These are phyloP conservation scores for Ectemnius continuus DNA, from an alignment of 2,888 invertebrate genomes.

Conservation along the genomic window DNA sequence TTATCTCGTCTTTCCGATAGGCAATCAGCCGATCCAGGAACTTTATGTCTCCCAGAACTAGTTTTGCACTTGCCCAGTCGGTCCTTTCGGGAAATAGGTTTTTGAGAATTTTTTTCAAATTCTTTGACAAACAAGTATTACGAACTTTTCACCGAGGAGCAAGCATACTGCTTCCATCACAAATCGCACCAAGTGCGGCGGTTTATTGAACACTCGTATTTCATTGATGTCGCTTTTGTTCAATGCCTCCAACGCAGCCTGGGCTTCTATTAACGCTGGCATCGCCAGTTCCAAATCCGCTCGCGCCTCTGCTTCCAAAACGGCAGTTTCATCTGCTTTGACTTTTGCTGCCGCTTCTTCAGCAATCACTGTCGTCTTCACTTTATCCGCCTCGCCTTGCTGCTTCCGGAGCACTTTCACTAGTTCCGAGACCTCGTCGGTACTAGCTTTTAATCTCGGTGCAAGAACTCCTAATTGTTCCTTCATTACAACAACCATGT, in stretches of 20 bases:
- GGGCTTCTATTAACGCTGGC: constrained; percentile 91
- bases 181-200: constrained; percentile 90
- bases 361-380: constrained; percentile 87
- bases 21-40: constrained; percentile 90
- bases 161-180: constrained; percentile 96
- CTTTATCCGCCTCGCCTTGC: constrained; percentile 89
- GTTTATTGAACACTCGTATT: constrained; percentile 92
- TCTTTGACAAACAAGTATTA: constrained; percentile 34
- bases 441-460: constrained; percentile 88
- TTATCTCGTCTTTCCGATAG: constrained; percentile 92
- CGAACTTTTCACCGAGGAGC: constrained; percentile 88
- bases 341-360: constrained; percentile 92
- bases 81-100: constrained; percentile 80
- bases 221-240: constrained; percentile 96
- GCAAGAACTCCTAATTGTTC: constrained; percentile 89
- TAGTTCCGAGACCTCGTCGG: constrained; percentile 86
- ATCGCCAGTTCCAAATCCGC: constrained; percentile 90
- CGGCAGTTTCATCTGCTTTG: constrained; percentile 91
- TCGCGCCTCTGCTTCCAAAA: constrained; percentile 92
- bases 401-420: constrained; percentile 88
- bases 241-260: constrained; percentile 89
- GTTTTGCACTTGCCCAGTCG: constrained; percentile 92
- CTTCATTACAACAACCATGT: constrained; percentile 91
- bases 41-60: constrained; percentile 88
- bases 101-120: neutral